A percentile compares a stretch with the other conserved stretches of the same genome.
These are phyloP conservation scores for Phlogophora meticulosa DNA, from an alignment of 2,888 invertebrate genomes.

Conservation along the genomic window DNA sequence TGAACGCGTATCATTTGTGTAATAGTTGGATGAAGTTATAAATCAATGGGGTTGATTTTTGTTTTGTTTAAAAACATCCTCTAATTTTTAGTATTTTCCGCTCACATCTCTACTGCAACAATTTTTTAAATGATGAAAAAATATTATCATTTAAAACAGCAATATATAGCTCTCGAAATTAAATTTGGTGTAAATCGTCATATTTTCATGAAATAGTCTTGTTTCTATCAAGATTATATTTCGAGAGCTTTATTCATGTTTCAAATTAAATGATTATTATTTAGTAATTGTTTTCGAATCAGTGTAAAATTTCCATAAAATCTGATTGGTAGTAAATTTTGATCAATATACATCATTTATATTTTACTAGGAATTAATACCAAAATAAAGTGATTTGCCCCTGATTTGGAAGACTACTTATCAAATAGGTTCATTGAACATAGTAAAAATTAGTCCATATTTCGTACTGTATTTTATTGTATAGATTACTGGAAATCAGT, in stretches of 20 bases:
- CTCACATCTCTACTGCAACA: too few species aligned
- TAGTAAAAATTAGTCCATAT: not conserved
- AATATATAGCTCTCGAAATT: too few species aligned
- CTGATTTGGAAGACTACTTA: conserved; percentile 1
- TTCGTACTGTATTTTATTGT: not conserved
- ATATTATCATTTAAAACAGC: too few species aligned
- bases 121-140: not conserved
- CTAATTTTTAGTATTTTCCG: too few species aligned
- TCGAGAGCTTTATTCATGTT: too few species aligned
- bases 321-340: not conserved
- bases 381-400: conserved; percentile 9
- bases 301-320: not conserved
- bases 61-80: not conserved
- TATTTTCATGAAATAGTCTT: too few species aligned
- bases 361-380: conserved; percentile 18
- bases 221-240: not conserved
- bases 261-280: not conserved
- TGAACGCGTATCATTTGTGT: not conserved
- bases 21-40: not conserved
- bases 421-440: conserved; percentile 19
- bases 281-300: conserved; percentile 18
- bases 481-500: too few species aligned
- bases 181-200: too few species aligned
- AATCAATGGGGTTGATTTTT: not conserved
- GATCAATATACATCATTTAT: not conserved